phyloP scores from a whole-genome alignment of 2,888 invertebrate genomes.

The Mellilla xanthometata region DNA sequence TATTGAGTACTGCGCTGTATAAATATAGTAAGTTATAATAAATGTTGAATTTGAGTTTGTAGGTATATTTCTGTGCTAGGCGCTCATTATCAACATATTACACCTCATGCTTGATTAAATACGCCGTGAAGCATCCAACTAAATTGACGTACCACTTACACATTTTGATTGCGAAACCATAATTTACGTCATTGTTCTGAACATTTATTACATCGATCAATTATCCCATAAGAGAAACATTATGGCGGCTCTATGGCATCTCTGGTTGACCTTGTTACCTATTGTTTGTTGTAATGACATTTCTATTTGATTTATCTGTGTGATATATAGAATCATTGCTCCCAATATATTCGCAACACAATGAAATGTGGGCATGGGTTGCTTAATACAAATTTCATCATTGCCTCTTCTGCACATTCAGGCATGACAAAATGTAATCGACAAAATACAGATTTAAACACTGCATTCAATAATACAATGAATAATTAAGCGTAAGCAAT shows the following conservation, averaged over 20 bases:
- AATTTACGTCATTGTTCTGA: conserved; percentile 11
- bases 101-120: not conserved
- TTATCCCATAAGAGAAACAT: conserved; percentile 16
- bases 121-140: conserved; percentile 11
- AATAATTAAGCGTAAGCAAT: not conserved
- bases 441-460: not conserved
- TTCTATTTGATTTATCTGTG: conserved; percentile 50
- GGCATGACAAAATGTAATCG: no score
- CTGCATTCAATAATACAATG: conserved; percentile 1
- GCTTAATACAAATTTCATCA: conserved; percentile 61
- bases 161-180: conserved; percentile 15
- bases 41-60: no score
- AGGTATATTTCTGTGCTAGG: no score
- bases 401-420: conserved; percentile 38
- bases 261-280: conserved; percentile 23
- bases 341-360: conserved; percentile 59
- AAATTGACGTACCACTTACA: conserved; percentile 7
- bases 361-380: conserved; percentile 67
- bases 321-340: conserved; percentile 45
- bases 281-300: conserved; percentile 38
- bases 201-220: conserved; percentile 17
- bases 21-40: no score
- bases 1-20: no score
- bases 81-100: no score
- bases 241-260: conserved; percentile 11